A percentile compares a stretch with the other conserved stretches of the same genome.
Conservation (phyloP, 2,797 vertebrate species). For the Scleropages formosus region DNA sequence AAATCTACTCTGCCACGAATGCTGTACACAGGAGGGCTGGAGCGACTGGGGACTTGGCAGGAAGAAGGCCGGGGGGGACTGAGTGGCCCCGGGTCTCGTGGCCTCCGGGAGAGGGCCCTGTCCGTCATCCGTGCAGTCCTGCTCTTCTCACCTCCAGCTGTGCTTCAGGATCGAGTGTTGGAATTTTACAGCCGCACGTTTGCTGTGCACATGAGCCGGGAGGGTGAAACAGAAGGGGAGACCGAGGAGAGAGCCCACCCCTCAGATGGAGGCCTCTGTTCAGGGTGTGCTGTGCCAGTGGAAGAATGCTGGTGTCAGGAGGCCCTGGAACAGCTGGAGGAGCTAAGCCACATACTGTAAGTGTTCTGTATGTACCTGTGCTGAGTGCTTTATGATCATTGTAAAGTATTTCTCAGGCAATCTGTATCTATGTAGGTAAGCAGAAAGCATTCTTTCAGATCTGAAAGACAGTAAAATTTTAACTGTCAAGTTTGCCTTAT, state of each 20-base stretch:
- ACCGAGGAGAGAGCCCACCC: constrained; percentile 39
- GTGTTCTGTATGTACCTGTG: constrained; percentile 44
- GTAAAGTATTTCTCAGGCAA: neutral
- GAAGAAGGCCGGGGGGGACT: constrained; percentile 59
- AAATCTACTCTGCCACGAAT: too few species aligned
- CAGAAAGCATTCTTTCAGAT: neutral
- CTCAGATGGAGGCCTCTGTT: constrained; percentile 56
- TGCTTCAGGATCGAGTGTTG: constrained; percentile 83
- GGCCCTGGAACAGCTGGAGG: constrained; percentile 82
- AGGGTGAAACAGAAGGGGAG: constrained; percentile 57
- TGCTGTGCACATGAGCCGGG: constrained; percentile 82
- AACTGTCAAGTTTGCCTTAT: neutral
- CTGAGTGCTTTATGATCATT: neutral
- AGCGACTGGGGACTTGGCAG: constrained; percentile 78
- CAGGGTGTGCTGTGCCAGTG: constrained; percentile 70
- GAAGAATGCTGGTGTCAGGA: constrained; percentile 83
- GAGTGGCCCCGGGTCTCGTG: constrained; percentile 68
- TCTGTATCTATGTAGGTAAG: neutral
- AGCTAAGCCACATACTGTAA: constrained; percentile 87
- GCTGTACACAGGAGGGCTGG: constrained; percentile 68
- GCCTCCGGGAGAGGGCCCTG: constrained; percentile 80
- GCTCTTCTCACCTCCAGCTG: constrained; percentile 80
- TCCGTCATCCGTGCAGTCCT: constrained; percentile 86
- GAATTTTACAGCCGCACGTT: constrained; percentile 89
- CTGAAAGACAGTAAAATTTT: neutral